Base-by-base conservation (phyloP, 2,113 vertebrate genomes). In the Chaetodon auriga region DNA sequence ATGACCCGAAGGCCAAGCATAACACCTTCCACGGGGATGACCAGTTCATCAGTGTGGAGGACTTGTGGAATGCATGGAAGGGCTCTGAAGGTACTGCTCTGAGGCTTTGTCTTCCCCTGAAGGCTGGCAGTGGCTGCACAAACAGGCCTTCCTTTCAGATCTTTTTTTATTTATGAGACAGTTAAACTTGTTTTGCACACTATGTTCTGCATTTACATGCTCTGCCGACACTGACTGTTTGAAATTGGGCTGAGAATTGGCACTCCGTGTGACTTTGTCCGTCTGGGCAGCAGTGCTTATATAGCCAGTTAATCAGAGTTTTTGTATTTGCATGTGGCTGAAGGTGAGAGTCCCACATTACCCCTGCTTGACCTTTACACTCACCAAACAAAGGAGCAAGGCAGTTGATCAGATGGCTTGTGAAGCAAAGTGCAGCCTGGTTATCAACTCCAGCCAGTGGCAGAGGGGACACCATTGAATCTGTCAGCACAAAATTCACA, bases 11-110 rank as follows among this genome's bases (percentile, higher is more conserved):
- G 12, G 97, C 97, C 73, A 99, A 98, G 81, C 98, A 99, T 88
- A 99, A 97, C 95, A 99, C 92, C 75, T 99, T 99, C 92, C 98
- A 99, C 25, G 97, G 98, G 1, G 98, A 99, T 36, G 98, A 99
- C 93, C 98, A 99, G 70, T 96, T 99, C 92, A 99, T 99, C 90
- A 99, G 97, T 0, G 98, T 99, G 93, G 98, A 98, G 57, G 98
- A 99, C 81, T 93, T 99, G 30, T 99, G 98, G 98, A 98, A 98
- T 8, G 91, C 97, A 4, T 99, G 98, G 98, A 99, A 97, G 85
- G 93, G 95, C 13, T 99, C 97, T 0, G 96, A 97, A 97, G 98
- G 98, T 99, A 96, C 92, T 30, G 36, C 45, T 21, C 54, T 55
- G 1, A 53, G 35, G 25, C 25, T 38, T 21, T 5, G 68, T 4